Conservation (phyloP, 2,888 invertebrate genomes). For the Campoplex nolae region DNA sequence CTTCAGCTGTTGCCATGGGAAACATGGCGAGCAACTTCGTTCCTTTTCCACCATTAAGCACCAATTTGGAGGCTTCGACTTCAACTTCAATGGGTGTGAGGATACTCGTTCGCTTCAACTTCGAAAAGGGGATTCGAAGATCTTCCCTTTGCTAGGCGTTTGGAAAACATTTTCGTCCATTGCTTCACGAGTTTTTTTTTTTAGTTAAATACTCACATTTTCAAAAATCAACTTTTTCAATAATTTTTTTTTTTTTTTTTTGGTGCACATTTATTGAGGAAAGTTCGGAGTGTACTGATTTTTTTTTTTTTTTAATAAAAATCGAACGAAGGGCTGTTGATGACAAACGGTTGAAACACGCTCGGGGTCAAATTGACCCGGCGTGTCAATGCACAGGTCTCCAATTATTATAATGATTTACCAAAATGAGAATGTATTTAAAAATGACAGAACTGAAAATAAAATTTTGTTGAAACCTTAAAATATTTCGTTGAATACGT, state of each 20-base stretch:
- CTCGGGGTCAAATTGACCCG: too few relatives aligned
- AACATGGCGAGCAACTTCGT: conserved; percentile 65
- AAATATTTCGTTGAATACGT: too few relatives aligned
- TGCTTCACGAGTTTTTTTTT: neutral
- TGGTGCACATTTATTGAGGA: too few relatives aligned
- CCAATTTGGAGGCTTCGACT: conserved; percentile 82
- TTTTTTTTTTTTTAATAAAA: too few relatives aligned
- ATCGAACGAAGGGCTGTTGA: too few relatives aligned
- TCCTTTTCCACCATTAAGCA: conserved; percentile 82
- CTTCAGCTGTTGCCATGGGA: conserved; percentile 80
- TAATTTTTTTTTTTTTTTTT: too few relatives aligned
- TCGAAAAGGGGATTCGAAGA: neutral
- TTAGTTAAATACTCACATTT: too few relatives aligned
- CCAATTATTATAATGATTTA: neutral
- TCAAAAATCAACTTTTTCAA: too few relatives aligned
- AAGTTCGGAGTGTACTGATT: too few relatives aligned
- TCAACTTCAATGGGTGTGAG: conserved; percentile 17
- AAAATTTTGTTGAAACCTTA: too few relatives aligned
- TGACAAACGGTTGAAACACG: too few relatives aligned
- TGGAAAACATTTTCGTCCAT: neutral
- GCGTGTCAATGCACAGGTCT: neutral
- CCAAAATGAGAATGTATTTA: neutral
- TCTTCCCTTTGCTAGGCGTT: neutral
- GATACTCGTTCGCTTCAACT: neutral
- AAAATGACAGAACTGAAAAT: too few relatives aligned